Evolutionary conservation across 53 echinoderm and acorn worm species (phyloP), one percentile per base, ranked within the genome.

Genomic region (Actinopyga echinites): DNA sequence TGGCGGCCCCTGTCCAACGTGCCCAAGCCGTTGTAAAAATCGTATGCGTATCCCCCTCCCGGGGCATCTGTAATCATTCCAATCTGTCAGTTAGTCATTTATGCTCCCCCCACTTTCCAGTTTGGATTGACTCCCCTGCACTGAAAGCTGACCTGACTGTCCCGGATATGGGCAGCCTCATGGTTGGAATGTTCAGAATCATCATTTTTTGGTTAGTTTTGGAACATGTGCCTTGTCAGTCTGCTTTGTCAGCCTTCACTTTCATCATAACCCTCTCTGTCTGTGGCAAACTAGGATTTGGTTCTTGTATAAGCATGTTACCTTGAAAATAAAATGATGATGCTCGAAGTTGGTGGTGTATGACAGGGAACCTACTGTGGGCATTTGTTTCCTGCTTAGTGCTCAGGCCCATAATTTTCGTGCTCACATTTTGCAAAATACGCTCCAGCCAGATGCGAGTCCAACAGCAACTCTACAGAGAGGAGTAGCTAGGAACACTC

Each of bases 151-250:
- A 79, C 38, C 25, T 79, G 12, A 21, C 80, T 0, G 36, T 79
- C 6, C 33, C 80, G 0, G 80, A 79, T 54, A n/a, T 79, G n/a
- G 80, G 80, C 37, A 42, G 35, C 23, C 43, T 79, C 17, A 35
- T 30, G 7, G 35, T 58, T 23, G 80, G 80, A 17, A 37, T 79
- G 34, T 1, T 59, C 25, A 57, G 58, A 36, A 59, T 79, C 9
- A 8, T 79, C n/a, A 5, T 42, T 55, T 34, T 4, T 3, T 35
- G 1, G 21, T 32, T 20, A 35, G 57, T 1, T 34, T 36, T 37
- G 80, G 80, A 30, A 79, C 80, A 11, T 79, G 80, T 58, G 13
- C 31, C 19, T 19, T 79, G 17, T n/a, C n/a, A n/a, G n/a, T n/a
- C n/a, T n/a, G n/a, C n/a, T n/a, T n/a, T n/a, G n/a, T 57, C 58